Conservation (phyloP, 2,888 invertebrate species). For the Cosmorhoe ocellata region DNA sequence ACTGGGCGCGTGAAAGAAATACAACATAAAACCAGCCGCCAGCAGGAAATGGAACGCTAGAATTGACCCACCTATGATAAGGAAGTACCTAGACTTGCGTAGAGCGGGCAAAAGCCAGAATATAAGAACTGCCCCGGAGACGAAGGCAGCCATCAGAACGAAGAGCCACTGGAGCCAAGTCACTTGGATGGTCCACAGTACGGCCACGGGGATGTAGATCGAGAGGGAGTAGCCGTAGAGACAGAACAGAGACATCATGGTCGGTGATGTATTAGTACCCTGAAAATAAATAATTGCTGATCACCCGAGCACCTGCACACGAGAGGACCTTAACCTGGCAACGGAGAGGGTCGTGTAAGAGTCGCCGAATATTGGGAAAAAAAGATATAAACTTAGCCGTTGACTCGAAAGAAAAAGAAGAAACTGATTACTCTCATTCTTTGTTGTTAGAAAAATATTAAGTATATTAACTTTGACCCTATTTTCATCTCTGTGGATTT, state of each 20-base stretch:
- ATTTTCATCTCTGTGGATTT: too few relatives aligned
- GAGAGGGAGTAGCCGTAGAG: constrained; percentile 97
- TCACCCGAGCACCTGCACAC: too few relatives aligned
- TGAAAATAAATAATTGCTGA: constrained; percentile 39
- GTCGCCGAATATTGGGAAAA: too few relatives aligned
- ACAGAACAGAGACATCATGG: constrained; percentile 93
- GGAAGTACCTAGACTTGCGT: constrained; percentile 82
- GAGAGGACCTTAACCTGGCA: too few relatives aligned
- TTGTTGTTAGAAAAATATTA: too few relatives aligned
- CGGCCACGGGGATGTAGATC: constrained; percentile 96
- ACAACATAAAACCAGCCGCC: constrained; percentile 93
- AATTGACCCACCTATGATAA: constrained; percentile 81
- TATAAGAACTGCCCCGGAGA: constrained; percentile 93
- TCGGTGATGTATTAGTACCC: constrained; percentile 78
- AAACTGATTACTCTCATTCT: too few relatives aligned
- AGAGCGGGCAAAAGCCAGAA: constrained; percentile 91
- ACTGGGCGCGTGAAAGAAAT: constrained; percentile 87
- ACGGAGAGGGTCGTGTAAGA: too few relatives aligned
- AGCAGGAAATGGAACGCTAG: constrained; percentile 90
- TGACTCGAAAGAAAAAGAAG: too few relatives aligned
- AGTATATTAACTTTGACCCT: too few relatives aligned
- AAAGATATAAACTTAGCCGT: too few relatives aligned
- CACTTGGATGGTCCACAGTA: constrained; percentile 94
- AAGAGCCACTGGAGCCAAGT: constrained; percentile 94
- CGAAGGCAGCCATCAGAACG: constrained; percentile 89